phyloP scores from a whole-genome alignment of 1,140 invertebrate species.

The Scaptomyza graminum region DNA sequence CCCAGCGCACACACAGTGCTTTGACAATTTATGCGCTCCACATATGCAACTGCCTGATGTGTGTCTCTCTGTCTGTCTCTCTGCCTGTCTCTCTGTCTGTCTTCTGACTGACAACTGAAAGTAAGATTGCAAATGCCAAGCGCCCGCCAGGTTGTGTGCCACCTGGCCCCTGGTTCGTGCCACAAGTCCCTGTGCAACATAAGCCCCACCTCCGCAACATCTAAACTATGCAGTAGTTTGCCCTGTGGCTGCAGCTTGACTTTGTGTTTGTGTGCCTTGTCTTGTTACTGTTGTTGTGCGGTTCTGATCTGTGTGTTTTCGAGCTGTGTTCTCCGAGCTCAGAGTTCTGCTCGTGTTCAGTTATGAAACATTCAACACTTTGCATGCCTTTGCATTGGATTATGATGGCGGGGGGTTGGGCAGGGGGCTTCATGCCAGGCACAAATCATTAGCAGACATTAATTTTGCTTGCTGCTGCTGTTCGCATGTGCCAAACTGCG shows the following conservation, averaged over 20 bases:
- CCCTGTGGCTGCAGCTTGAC: slow-evolving; percentile 42
- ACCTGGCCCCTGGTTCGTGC: neutral
- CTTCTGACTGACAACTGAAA: slow-evolving; percentile 49
- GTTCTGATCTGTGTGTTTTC: slow-evolving; percentile 5
- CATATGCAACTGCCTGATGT: slow-evolving; percentile 22
- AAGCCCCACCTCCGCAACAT: neutral
- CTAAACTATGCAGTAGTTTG: neutral
- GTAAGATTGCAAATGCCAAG: slow-evolving; percentile 55
- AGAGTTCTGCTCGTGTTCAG: slow-evolving; percentile 31
- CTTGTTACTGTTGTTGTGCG: slow-evolving; percentile 8
- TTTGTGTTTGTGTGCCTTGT: slow-evolving; percentile 36
- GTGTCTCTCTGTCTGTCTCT: neutral
- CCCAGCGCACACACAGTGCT: neutral
- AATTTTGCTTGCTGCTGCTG: slow-evolving; percentile 56
- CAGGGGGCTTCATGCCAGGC: slow-evolving; percentile 17
- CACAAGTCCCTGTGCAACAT: neutral
- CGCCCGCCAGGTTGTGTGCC: slow-evolving; percentile 27
- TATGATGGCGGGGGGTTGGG: neutral
- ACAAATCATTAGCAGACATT: slow-evolving; percentile 78
- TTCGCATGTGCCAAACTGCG: slow-evolving; percentile 22
- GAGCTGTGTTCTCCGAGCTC: too few species aligned
- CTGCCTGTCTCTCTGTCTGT: neutral
- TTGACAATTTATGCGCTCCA: slow-evolving; percentile 47
- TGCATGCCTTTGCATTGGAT: slow-evolving; percentile 42
- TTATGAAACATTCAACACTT: slow-evolving; percentile 80